Evolutionary conservation across 2,113 vertebrate species (phyloP).

Genomic region (Elephantulus edwardii): DNA sequence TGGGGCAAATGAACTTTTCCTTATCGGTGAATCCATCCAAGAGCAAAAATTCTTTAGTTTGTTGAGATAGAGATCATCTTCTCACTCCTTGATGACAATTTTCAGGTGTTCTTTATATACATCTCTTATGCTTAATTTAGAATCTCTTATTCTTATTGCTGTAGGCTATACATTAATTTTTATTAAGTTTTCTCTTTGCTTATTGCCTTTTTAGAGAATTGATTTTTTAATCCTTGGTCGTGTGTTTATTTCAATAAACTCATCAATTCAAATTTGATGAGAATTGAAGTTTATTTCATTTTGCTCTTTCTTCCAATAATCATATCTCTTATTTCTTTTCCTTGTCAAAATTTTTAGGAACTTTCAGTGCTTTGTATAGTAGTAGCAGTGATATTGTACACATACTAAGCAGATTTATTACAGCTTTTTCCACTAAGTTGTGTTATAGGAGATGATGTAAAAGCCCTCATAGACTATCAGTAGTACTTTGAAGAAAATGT

Average conservation of each 20-base stretch:
- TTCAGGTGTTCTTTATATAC: background rate
- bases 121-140: background rate
- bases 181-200: conserved; percentile 16
- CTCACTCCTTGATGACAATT: conserved; percentile 20
- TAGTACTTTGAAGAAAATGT: background rate
- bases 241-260: background rate
- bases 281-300: background rate
- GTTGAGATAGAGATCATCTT: background rate
- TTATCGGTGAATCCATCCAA: background rate
- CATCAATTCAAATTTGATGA: background rate
- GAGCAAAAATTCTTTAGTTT: conserved; percentile 19
- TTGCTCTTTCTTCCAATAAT: background rate
- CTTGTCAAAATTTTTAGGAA: background rate
- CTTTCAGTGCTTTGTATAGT: background rate
- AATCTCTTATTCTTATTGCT: background rate
- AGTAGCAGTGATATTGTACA: background rate
- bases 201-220: conserved; percentile 15
- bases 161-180: background rate
- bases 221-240: background rate
- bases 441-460: background rate
- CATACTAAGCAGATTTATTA: background rate
- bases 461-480: background rate
- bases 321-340: background rate
- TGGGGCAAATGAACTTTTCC: background rate
- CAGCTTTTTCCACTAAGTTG: background rate